Evolutionary conservation across 2,888 invertebrate species (phyloP), one percentile per base, ranked within the genome.

Genomic region (Drosophila phalerata): DNA sequence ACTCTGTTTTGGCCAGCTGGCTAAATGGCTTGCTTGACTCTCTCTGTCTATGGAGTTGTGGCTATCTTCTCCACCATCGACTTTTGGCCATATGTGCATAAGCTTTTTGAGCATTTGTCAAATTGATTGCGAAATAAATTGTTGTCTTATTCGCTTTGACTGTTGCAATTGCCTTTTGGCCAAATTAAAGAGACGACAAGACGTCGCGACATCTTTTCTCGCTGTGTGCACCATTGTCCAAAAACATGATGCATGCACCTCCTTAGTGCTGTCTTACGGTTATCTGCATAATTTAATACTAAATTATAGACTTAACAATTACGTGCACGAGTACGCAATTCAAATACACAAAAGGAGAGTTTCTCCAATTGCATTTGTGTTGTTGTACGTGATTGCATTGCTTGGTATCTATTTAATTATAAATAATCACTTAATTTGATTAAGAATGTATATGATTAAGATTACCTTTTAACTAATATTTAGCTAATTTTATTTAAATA

Each of bases 41-140:
- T 22, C 1, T 13, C 19, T 45, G 34, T 22, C 56, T 45, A 11
- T 45, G 32, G 22, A 32, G 9, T n/a, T 34, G 56, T 45, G 73
- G 42, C 62, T 74, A 69, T 73, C 73, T 73, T 57, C 73, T 43
- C 28, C 57, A 51, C 43, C 65, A 74, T 74, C 70, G 28, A 42
- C 22, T 53, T 53, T 42, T 52, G 77, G 58, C 65, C 76, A 77
- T 73, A 66, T 53, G 64, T 57, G 47, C 66, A 73, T 67, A 74
- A 68, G 81, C 87, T 76, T 72, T 55, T 72, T 55, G 53, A 68
- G 70, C 87, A 89, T 89, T 87, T 85, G 87, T 88, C 87, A 88
- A 87, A 70, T 82, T 85, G 84, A 88, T 89, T 85, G 83, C 80
- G 69, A 87, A 85, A 88, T 87, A 87, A 85, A 85, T 87, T 65